Base-by-base conservation (phyloP, 2,888 invertebrate species). In the Entomobrya multifasciata region DNA sequence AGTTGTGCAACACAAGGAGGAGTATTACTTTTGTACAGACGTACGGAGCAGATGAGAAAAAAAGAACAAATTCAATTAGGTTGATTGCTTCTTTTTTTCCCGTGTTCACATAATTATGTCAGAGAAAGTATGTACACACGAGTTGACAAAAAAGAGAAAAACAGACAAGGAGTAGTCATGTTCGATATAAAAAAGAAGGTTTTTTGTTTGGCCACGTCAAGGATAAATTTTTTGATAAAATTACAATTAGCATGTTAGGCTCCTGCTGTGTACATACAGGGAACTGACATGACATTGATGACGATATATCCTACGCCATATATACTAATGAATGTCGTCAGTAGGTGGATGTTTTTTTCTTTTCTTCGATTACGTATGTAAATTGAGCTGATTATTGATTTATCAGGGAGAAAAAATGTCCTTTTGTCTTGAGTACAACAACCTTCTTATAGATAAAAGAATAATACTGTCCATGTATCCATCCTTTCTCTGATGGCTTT, bases 61-160 rank as follows among this genome's bases (percentile, higher is more conserved):
- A 49, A 8, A 36, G 36, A 36, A 36, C 36, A 83, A 83, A 83
- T 83, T 83, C 49, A 74, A 83, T 83, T 83, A 83, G 41, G 47
- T 25, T 76, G 65, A 83, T 83, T 83, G 83, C 74, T 83, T 65
- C 60, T 65, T 65, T 36, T 52, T 10, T 52, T n/a, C n/a, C n/a
- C n/a, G 20, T 55, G 25, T 17, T 10, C 62, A 27, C 82, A 22
- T 62, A 60, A 82, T 82, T 70, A 70, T 15, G n/a, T 49, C 52
- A 22, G 49, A 4, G 41, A 44, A 60, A 17, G 11, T 11, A 20
- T 22, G 25, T 44, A 67, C 11, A 44, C 44, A 4, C 62, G 13
- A 47, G 25, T 72, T 47, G 70, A 49, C 72, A 47, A 49, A 47
- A 25, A 72, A 47, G 15, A 67, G 4, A 22, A 49, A 3, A 62